These are phyloP conservation scores for Amazona vittata DNA, from an alignment of 2,113 vertebrate genomes.

Conservation along the genomic window DNA sequence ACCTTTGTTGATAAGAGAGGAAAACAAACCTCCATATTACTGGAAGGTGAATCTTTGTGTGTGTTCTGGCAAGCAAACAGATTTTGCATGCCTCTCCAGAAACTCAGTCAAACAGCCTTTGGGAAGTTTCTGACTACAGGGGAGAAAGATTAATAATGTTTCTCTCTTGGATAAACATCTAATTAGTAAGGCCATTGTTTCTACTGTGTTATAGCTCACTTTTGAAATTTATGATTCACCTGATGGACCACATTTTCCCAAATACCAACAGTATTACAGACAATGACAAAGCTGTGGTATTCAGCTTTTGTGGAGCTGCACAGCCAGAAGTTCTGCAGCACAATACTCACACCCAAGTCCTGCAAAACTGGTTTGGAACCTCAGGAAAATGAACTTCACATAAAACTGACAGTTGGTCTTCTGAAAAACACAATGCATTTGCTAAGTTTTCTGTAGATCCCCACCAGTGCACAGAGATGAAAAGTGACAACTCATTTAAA, in stretches of 20 bases:
- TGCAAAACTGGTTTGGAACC: neutral
- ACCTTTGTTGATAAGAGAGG: neutral
- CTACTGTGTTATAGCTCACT: neutral
- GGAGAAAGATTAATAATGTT: neutral
- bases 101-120: neutral
- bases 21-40: neutral
- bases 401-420: neutral
- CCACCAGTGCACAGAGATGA: rapidly evolving
- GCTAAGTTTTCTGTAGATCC: neutral
- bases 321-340: neutral
- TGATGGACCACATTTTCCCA: neutral
- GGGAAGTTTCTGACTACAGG: neutral
- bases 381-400: neutral
- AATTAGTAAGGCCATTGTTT: neutral
- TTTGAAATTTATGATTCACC: neutral
- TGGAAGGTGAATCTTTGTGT: neutral
- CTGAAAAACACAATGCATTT: rapidly evolving
- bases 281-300: neutral
- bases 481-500: neutral
- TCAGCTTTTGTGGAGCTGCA: neutral
- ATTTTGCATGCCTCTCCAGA: neutral
- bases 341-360: rapidly evolving
- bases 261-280: neutral
- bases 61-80: neutral
- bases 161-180: slow-evolving; percentile 3